A percentile compares a stretch with the other conserved stretches of the same genome.
These are phyloP conservation scores for Siphonodentalium dalli DNA, from an alignment of 2,888 invertebrate genomes.

Conservation along the genomic window DNA sequence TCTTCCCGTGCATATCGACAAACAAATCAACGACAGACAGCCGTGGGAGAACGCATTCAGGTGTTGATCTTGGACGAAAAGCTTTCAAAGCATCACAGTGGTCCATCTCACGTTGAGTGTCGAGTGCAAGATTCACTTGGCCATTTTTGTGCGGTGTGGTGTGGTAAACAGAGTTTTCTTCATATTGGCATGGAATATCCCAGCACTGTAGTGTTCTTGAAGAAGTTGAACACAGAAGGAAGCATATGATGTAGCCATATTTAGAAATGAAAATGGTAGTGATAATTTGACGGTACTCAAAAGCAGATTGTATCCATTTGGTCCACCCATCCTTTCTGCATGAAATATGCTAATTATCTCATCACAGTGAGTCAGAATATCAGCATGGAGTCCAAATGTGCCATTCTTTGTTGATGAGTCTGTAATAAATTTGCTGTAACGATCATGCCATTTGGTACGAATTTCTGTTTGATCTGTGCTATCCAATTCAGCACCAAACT, in stretches of 20 bases:
- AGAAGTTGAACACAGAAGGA: slow-evolving; percentile 17
- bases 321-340: slow-evolving; percentile 22
- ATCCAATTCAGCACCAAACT: slow-evolving; percentile 8
- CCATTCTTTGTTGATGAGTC: slow-evolving; percentile 4
- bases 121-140: slow-evolving; percentile 20
- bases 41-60: slow-evolving; percentile 15
- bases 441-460: slow-evolving; percentile 10
- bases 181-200: slow-evolving; percentile 17
- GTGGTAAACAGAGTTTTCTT: slow-evolving; percentile 18
- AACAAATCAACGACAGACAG: slow-evolving; percentile 23
- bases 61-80: slow-evolving; percentile 23
- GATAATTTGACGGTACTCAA: slow-evolving; percentile 19
- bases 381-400: slow-evolving; percentile 13
- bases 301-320: slow-evolving; percentile 12
- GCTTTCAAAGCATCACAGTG: slow-evolving; percentile 26
- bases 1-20: slow-evolving; percentile 2
- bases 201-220: slow-evolving; percentile 12
- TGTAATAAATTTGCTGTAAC: slow-evolving; percentile 5
- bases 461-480: not conserved
- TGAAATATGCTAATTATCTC: slow-evolving; percentile 20
- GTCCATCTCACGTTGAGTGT: slow-evolving; percentile 26
- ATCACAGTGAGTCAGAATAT: slow-evolving; percentile 22
- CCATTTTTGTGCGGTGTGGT: slow-evolving; percentile 21
- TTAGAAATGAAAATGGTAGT: slow-evolving; percentile 29
- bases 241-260: slow-evolving; percentile 28